These are phyloP conservation scores for Agrochola lychnidis DNA, from an alignment of 2,888 invertebrate species.

Conservation along the genomic window DNA sequence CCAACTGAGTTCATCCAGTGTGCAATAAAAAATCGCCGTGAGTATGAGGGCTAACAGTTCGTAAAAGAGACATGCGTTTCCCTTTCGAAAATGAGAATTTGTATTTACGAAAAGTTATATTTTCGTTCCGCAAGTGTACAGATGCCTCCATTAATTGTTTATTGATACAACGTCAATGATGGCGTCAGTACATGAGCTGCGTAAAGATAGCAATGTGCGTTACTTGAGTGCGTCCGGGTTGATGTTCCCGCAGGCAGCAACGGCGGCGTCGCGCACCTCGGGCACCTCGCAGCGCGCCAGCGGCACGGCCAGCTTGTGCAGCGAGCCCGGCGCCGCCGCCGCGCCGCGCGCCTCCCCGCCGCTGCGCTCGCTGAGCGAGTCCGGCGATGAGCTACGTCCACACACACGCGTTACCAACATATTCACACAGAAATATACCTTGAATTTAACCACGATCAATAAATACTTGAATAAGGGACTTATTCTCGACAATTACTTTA, in stretches of 20 bases:
- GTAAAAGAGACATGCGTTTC: background rate
- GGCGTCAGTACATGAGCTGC: no score
- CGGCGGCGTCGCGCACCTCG: conserved; percentile 98
- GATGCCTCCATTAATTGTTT: background rate
- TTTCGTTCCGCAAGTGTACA: no score
- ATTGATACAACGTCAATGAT: background rate
- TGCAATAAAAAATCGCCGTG: background rate
- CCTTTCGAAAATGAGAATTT: background rate
- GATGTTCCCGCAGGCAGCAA: conserved; percentile 98
- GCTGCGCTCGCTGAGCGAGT: conserved; percentile 96
- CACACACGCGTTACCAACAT: conserved; percentile 22
- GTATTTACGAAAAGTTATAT: background rate
- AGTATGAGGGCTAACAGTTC: background rate
- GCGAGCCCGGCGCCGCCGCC: conserved; percentile 94
- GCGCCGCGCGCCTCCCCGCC: conserved; percentile 94
- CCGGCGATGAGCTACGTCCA: conserved; percentile 95
- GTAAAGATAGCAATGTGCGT: background rate
- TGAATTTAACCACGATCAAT: background rate
- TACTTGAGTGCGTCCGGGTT: conserved; percentile 98
- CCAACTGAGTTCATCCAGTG: background rate
- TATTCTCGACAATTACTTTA: background rate
- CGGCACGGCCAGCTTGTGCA: conserved; percentile 98
- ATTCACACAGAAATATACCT: background rate
- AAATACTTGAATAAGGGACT: background rate
- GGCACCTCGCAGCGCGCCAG: conserved; percentile 97